Evolutionary conservation across 2,888 invertebrate species (phyloP).

Genomic region (Athalia circularis): DNA sequence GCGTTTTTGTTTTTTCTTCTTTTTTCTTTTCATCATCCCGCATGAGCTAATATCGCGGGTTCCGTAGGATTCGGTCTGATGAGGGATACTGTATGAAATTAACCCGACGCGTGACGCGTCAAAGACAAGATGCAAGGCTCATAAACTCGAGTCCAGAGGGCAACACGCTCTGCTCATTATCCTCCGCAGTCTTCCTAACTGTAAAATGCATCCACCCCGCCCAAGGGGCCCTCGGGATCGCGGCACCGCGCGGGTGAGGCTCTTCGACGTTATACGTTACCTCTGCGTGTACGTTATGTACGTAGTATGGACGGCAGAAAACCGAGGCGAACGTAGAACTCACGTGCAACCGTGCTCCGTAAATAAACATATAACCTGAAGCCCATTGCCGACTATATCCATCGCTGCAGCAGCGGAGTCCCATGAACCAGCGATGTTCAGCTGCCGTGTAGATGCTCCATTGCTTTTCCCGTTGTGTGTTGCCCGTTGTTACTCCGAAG

Average conservation of each 20-base stretch:
- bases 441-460: slow-evolving; percentile 31
- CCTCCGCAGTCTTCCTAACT: slow-evolving; percentile 65
- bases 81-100: slow-evolving; percentile 27
- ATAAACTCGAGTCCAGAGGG: slow-evolving; percentile 62
- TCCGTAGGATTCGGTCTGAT: slow-evolving; percentile 14
- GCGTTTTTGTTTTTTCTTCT: background rate
- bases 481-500: background rate
- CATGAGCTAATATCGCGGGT: background rate
- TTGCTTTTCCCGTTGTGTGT: slow-evolving; percentile 31
- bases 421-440: slow-evolving; percentile 18
- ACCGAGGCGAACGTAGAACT: slow-evolving; percentile 21
- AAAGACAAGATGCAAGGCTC: slow-evolving; percentile 37
- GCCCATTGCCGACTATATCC: slow-evolving; percentile 14
- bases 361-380: slow-evolving; percentile 45
- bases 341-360: slow-evolving; percentile 39
- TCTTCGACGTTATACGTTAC: slow-evolving; percentile 26
- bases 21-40: background rate
- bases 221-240: slow-evolving; percentile 58
- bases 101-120: slow-evolving; percentile 41
- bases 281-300: slow-evolving; percentile 15
- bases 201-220: slow-evolving; percentile 68
- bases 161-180: slow-evolving; percentile 70
- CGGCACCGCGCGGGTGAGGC: slow-evolving; percentile 31
- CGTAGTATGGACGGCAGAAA: background rate
- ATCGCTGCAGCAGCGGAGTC: background rate